phyloP scores from a whole-genome alignment of 2,797 vertebrate genomes.

The Sebastes wilsoni region DNA sequence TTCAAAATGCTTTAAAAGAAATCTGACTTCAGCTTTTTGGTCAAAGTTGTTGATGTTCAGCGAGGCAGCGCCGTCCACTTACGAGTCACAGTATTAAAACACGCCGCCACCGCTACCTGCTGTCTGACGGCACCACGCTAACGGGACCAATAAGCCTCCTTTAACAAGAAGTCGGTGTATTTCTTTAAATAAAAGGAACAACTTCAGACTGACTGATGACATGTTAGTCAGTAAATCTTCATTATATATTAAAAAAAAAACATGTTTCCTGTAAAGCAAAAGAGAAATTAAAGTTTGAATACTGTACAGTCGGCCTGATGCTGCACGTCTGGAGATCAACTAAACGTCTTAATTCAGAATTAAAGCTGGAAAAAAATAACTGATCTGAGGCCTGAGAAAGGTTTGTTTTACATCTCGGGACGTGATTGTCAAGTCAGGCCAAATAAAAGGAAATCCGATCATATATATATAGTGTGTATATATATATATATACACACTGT shows the following conservation, averaged over 20 bases:
- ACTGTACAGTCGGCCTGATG: slow-evolving; percentile 41
- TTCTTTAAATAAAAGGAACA: slow-evolving; percentile 1
- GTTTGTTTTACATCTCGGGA: slow-evolving; percentile 32
- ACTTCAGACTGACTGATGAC: slow-evolving; percentile 9
- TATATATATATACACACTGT: neutral
- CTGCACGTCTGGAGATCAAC: slow-evolving; percentile 33
- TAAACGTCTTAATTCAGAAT: slow-evolving; percentile 31
- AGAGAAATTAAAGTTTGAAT: slow-evolving; percentile 24
- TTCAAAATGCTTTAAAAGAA: slow-evolving; percentile 37
- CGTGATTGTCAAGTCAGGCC: slow-evolving; percentile 72
- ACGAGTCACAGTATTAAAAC: slow-evolving; percentile 32
- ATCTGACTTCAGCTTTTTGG: slow-evolving; percentile 29
- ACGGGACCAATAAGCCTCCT: slow-evolving; percentile 32
- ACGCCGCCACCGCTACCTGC: neutral
- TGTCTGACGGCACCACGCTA: neutral
- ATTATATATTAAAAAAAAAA: slow-evolving; percentile 8
- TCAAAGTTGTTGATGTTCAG: slow-evolving; percentile 5
- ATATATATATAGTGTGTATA: neutral
- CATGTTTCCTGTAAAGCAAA: slow-evolving; percentile 43
- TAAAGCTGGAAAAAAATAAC: slow-evolving; percentile 51
- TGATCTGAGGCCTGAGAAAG: slow-evolving; percentile 42
- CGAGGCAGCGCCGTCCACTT: neutral
- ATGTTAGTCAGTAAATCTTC: neutral
- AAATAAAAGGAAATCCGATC: slow-evolving; percentile 25
- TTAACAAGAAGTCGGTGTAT: neutral